Conservation (phyloP, 2,797 vertebrate genomes). For the Notolepis coatsorum region DNA sequence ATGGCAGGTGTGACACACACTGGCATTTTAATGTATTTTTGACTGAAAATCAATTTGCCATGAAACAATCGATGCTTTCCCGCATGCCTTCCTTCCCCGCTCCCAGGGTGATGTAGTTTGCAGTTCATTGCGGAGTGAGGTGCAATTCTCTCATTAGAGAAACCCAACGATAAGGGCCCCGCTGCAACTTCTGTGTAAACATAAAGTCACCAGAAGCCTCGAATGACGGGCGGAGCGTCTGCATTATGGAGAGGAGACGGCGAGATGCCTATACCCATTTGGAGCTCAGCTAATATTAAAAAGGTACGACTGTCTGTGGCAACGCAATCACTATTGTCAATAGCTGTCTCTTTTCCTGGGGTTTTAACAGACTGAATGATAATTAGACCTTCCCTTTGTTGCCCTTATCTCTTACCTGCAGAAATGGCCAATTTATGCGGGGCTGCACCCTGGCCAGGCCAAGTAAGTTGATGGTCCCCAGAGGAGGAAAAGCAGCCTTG, state of each 20-base stretch:
- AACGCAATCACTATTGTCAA: constrained; percentile 71
- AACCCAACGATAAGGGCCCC: constrained; percentile 57
- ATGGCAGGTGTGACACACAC: constrained; percentile 59
- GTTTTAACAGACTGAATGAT: constrained; percentile 80
- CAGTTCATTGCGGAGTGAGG: constrained; percentile 44
- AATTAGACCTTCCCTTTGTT: constrained; percentile 81
- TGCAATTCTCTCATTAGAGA: constrained; percentile 57
- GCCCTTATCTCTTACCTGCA: constrained; percentile 83
- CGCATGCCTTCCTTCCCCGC: constrained; percentile 40
- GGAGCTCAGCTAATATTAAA: constrained; percentile 72
- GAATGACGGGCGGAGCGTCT: constrained; percentile 56
- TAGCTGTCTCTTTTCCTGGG: constrained; percentile 71
- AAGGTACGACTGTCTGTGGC: constrained; percentile 60
- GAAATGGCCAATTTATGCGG: constrained; percentile 80
- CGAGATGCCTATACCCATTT: constrained; percentile 58
- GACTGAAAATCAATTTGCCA: constrained; percentile 67
- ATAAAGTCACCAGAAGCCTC: constrained; percentile 35
- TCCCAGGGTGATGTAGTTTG: constrained; percentile 26
- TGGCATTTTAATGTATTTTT: constrained; percentile 49
- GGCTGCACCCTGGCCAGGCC: constrained; percentile 72
- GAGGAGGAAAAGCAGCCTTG: constrained; percentile 74
- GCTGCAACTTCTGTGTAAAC: constrained; percentile 37
- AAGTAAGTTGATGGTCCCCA: constrained; percentile 81
- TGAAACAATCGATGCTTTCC: constrained; percentile 57
- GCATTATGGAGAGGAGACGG: constrained; percentile 65